These are phyloP conservation scores for Nemotelus nigrinus DNA, from an alignment of 2,888 invertebrate species.

Conservation along the genomic window DNA sequence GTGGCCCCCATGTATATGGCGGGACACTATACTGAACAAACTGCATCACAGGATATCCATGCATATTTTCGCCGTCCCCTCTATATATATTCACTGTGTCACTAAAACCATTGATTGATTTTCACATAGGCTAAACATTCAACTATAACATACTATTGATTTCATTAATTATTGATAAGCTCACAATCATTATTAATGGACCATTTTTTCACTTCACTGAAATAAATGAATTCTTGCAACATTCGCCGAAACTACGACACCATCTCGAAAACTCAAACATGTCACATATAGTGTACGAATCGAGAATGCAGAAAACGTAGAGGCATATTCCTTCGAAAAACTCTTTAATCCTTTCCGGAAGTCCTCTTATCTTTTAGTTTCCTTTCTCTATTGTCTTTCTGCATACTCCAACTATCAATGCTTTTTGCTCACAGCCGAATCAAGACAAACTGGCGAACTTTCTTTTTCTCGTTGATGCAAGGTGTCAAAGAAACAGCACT, in stretches of 20 bases:
- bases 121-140: slow-evolving; percentile 9
- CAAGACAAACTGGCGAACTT: slow-evolving; percentile 16
- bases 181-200: not conserved
- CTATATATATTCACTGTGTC: not conserved
- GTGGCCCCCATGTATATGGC: slow-evolving; percentile 64
- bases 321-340: not conserved
- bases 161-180: slow-evolving; percentile 16
- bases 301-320: too few relatives aligned
- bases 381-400: slow-evolving; percentile 17
- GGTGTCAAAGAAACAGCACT: slow-evolving; percentile 29
- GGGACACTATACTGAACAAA: slow-evolving; percentile 72
- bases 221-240: too few relatives aligned
- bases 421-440: slow-evolving; percentile 7
- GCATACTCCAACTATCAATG: slow-evolving; percentile 8
- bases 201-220: not conserved
- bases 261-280: too few relatives aligned
- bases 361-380: slow-evolving; percentile 36
- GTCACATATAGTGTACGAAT: too few relatives aligned
- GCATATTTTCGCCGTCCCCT: slow-evolving; percentile 63
- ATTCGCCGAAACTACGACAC: too few relatives aligned
- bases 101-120: not conserved
- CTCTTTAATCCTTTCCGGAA: slow-evolving; percentile 29
- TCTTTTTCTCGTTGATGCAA: not conserved
- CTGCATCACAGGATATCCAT: slow-evolving; percentile 74
- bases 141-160: slow-evolving; percentile 28